phyloP scores from a whole-genome alignment of 2,888 invertebrate genomes.

The Lasioglossum figueresi region DNA sequence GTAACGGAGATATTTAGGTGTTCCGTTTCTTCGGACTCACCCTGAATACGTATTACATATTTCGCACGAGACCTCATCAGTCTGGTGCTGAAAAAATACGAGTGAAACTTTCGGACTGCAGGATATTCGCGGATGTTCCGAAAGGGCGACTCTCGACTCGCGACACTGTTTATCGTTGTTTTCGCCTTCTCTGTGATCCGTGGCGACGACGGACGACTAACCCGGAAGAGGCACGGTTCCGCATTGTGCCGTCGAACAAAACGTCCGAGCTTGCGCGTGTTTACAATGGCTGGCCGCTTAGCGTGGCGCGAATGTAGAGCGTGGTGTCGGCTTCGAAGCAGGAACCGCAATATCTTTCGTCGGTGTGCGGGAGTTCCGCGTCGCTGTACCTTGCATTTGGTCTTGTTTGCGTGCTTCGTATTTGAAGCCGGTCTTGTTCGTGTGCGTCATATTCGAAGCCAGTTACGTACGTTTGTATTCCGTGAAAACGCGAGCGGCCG shows the following conservation, averaged over 20 bases:
- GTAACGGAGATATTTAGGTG: no score
- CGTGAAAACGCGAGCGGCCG: background rate
- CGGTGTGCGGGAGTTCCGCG: background rate
- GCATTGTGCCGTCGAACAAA: constrained; percentile 73
- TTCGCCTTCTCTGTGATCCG: constrained; percentile 33
- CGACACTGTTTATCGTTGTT: constrained; percentile 14
- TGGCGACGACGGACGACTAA: constrained; percentile 52
- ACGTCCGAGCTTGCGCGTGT: constrained; percentile 58
- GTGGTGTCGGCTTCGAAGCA: constrained; percentile 25
- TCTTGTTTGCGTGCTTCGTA: background rate
- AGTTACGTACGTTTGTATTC: no score
- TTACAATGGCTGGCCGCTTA: constrained; percentile 48
- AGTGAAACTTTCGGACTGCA: no score
- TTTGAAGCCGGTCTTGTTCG: background rate
- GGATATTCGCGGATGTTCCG: constrained; percentile 14
- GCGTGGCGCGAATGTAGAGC: constrained; percentile 38
- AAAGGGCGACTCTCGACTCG: background rate
- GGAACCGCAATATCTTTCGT: constrained; percentile 46
- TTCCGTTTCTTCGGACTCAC: no score
- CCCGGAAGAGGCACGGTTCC: constrained; percentile 59
- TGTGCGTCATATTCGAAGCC: background rate
- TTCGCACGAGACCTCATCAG: background rate
- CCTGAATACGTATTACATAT: no score
- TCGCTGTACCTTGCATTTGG: background rate
- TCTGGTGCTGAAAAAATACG: background rate